Percentiles rank a stretch among this genome's conserved stretches.
Conservation (phyloP, 2,888 invertebrate genomes). For the Zygogramma bicolorata region DNA sequence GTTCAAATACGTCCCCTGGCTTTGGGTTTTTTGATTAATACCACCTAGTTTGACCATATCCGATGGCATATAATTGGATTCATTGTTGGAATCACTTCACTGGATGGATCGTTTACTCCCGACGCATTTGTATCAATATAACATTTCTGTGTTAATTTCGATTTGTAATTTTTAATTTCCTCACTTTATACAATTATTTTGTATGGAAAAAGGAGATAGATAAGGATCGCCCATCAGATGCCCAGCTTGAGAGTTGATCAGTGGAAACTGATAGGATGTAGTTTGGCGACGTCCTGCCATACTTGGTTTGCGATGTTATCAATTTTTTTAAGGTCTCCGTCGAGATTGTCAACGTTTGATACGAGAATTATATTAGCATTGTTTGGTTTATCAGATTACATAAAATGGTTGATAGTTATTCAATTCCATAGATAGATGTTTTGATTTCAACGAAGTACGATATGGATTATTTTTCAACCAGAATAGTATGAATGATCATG, state of each 20-base stretch:
- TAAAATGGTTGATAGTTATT: too few relatives aligned
- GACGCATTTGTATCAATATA: not conserved
- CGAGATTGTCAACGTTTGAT: not conserved
- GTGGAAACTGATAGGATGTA: not conserved
- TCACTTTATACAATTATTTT: not conserved
- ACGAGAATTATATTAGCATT: not conserved
- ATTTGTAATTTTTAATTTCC: not conserved
- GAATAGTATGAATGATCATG: too few relatives aligned
- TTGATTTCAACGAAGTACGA: too few relatives aligned
- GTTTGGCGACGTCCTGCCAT: not conserved
- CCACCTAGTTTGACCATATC: constrained; percentile 46
- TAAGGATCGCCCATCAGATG: not conserved
- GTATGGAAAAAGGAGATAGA: not conserved
- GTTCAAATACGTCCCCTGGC: constrained; percentile 56
- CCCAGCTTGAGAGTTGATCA: not conserved
- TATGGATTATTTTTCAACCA: too few relatives aligned
- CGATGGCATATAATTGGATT: constrained; percentile 13
- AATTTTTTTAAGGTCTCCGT: not conserved
- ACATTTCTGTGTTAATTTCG: not conserved
- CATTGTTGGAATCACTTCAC: not conserved
- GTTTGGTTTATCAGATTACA: too few relatives aligned
- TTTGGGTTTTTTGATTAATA: constrained; percentile 51
- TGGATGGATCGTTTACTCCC: not conserved
- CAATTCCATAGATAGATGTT: not conserved
- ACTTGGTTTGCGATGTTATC: constrained; percentile 1